Conservation (phyloP, 1,140 invertebrate genomes). For the Drosophila arawakana region DNA sequence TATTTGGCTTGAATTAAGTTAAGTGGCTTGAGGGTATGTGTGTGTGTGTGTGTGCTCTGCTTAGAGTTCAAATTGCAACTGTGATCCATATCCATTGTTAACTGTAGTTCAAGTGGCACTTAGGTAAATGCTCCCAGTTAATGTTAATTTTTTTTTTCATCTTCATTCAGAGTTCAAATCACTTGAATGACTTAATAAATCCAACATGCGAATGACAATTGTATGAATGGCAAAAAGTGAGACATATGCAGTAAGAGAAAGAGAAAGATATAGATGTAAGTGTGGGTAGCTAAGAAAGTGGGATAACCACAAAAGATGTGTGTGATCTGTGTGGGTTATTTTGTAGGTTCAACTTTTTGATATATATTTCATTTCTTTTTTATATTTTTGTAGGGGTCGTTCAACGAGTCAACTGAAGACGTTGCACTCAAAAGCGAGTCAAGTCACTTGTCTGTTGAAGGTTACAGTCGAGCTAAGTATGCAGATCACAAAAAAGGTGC, state of each 20-base stretch:
- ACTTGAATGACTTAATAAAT: conserved; percentile 61
- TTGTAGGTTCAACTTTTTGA: neutral
- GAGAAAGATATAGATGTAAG: conserved; percentile 4
- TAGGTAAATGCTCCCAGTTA: conserved; percentile 21
- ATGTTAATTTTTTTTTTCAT: neutral
- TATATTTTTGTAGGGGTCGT: conserved; percentile 23
- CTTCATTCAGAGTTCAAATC: conserved; percentile 39
- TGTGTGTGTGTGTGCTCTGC: neutral
- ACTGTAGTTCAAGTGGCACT: conserved; percentile 15
- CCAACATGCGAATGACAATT: conserved; percentile 38
- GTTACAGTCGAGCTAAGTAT: neutral
- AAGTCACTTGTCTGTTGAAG: neutral
- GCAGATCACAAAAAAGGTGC: neutral
- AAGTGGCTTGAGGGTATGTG: neutral
- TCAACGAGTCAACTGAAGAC: conserved; percentile 39
- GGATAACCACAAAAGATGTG: conserved; percentile 9
- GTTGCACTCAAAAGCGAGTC: conserved; percentile 30
- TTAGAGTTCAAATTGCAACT: conserved; percentile 7
- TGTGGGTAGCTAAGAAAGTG: conserved; percentile 23
- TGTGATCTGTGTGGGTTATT: conserved; percentile 19
- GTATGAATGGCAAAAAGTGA: conserved; percentile 35
- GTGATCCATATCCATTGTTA: conserved; percentile 6
- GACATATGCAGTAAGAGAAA: conserved; percentile 12
- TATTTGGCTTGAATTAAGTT: conserved; percentile 23
- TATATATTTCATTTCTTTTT: neutral